Percentiles rank a stretch among this genome's conserved stretches.
Evolutionary conservation across 2,113 vertebrate species (phyloP).

Genomic region (Dipodomys merriami): DNA sequence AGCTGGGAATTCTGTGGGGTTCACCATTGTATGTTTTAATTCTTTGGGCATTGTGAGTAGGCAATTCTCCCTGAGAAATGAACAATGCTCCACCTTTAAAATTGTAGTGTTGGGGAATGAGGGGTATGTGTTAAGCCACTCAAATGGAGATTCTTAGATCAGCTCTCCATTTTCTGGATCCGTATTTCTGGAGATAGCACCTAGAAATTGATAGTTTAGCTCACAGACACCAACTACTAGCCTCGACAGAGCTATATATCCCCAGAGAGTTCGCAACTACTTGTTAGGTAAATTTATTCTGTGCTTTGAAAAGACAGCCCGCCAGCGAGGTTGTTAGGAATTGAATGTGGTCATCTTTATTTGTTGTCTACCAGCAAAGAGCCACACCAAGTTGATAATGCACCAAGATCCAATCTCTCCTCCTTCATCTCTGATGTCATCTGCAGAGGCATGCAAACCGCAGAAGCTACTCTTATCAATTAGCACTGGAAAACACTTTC

Average conservation of each 20-base stretch:
- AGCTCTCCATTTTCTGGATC: background rate
- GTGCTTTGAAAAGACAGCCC: background rate
- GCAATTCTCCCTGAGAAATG: background rate
- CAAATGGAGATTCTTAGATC: background rate
- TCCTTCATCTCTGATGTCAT: background rate
- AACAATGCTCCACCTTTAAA: background rate
- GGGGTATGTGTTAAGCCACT: background rate
- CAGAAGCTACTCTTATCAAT: conserved; percentile 66
- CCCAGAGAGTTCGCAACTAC: background rate
- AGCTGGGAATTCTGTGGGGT: background rate
- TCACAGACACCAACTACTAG: background rate
- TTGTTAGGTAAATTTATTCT: background rate
- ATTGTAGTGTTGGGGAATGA: background rate
- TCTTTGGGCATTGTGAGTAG: background rate
- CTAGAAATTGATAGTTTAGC: background rate
- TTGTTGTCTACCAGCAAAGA: background rate
- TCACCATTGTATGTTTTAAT: background rate
- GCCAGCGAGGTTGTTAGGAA: background rate
- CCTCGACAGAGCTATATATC: background rate
- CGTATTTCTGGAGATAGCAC: background rate
- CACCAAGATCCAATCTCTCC: background rate
- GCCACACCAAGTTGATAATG: background rate
- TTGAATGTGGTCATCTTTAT: background rate
- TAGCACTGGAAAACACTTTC: conserved; percentile 68
- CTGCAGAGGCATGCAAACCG: background rate